phyloP scores from a whole-genome alignment of 2,888 invertebrate genomes.

The Thumatha senex region DNA sequence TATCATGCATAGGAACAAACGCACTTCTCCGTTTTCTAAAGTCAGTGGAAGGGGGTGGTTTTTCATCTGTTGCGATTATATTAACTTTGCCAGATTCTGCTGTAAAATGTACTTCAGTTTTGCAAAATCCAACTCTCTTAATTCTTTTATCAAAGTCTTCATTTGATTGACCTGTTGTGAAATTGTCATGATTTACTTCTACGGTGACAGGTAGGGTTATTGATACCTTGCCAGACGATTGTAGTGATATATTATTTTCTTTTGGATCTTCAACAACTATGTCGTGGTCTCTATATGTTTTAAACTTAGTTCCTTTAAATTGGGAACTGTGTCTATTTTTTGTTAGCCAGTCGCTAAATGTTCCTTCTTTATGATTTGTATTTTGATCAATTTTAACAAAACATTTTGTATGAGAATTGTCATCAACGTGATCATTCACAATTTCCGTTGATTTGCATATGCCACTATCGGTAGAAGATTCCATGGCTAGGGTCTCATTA shows the following conservation, averaged over 20 bases:
- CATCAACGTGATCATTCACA: constrained; percentile 68
- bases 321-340: constrained; percentile 62
- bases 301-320: constrained; percentile 53
- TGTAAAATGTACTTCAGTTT: constrained; percentile 94
- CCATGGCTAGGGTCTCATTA: constrained; percentile 83
- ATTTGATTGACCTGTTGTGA: constrained; percentile 45
- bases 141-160: constrained; percentile 76
- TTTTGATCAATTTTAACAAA: constrained; percentile 45
- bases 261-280: constrained; percentile 50
- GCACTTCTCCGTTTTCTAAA: constrained; percentile 87
- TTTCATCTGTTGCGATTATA: constrained; percentile 94
- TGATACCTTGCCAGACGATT: constrained; percentile 69
- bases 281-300: constrained; percentile 52
- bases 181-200: constrained; percentile 52
- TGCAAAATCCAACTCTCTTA: constrained; percentile 93
- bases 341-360: constrained; percentile 72
- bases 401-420: constrained; percentile 39
- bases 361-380: constrained; percentile 53
- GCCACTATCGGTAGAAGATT: constrained; percentile 91
- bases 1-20: constrained; percentile 69
- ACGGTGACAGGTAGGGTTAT: constrained; percentile 68
- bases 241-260: constrained; percentile 64
- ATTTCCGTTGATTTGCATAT: constrained; percentile 89
- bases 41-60: constrained; percentile 92
- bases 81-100: constrained; percentile 93